Conservation (phyloP, 2,888 invertebrate genomes). For the Deilephila porcellus region DNA sequence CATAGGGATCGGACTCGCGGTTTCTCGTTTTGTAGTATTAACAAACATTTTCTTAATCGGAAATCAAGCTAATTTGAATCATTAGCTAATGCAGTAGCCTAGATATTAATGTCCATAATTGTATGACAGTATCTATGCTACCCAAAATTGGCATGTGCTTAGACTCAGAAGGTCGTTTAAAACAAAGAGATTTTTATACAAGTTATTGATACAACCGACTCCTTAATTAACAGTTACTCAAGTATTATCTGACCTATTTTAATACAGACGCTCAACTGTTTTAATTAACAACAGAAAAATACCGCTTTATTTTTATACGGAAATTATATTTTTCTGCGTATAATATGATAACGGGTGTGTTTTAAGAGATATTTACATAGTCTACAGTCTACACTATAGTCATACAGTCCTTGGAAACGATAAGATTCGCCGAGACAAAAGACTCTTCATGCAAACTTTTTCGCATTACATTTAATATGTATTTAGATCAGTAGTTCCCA, state of each 20-base stretch:
- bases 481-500: no score
- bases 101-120: neutral
- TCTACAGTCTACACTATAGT: neutral
- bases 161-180: neutral
- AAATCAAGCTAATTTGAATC: no score
- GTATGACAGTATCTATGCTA: neutral
- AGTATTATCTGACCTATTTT: conserved; percentile 40
- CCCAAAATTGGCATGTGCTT: neutral
- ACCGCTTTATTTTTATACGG: conserved; percentile 7
- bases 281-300: conserved; percentile 34
- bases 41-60: no score
- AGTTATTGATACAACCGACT: conserved; percentile 43
- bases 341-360: neutral
- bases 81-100: no score
- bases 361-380: neutral
- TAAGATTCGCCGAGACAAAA: neutral
- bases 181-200: neutral
- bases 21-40: no score
- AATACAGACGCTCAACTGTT: conserved; percentile 43
- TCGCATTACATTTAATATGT: no score
- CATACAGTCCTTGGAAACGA: neutral
- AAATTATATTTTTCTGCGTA: neutral
- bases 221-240: conserved; percentile 41
- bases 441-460: no score
- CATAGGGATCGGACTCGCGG: no score